Evolutionary conservation across 2,888 invertebrate genomes (phyloP).

Genomic region (Tipula lateralis): DNA sequence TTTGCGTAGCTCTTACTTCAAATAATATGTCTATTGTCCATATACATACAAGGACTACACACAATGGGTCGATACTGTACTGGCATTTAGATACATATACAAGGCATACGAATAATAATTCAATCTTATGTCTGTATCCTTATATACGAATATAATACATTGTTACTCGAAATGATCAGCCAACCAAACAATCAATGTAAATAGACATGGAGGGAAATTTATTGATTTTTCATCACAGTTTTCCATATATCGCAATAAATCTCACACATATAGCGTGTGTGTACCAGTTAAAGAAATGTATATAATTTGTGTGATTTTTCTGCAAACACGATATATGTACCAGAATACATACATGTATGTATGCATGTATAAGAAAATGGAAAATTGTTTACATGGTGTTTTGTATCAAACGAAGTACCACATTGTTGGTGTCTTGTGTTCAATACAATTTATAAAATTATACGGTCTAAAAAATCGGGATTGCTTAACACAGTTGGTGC

Average conservation of each 20-base stretch:
- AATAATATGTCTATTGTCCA: no score
- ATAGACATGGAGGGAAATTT: background rate
- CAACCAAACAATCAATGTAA: slow-evolving; percentile 24
- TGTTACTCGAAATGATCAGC: background rate
- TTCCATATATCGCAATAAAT: background rate
- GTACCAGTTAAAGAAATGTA: background rate
- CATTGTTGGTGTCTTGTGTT: background rate
- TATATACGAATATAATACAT: no score
- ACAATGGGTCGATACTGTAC: background rate
- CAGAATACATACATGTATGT: background rate
- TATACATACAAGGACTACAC: no score
- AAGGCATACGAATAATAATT: background rate
- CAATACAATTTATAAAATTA: background rate
- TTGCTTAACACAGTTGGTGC: background rate
- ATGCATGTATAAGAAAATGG: background rate
- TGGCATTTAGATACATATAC: background rate
- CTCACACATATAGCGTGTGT: background rate
- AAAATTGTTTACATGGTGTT: background rate
- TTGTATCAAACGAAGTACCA: background rate
- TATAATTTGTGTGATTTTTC: background rate
- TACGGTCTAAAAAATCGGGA: background rate
- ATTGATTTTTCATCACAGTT: background rate
- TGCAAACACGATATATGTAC: background rate
- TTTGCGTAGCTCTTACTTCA: no score
- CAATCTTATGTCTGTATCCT: background rate